phyloP scores from a whole-genome alignment of 2,113 vertebrate species.

The Cyprinodon tularosa region DNA sequence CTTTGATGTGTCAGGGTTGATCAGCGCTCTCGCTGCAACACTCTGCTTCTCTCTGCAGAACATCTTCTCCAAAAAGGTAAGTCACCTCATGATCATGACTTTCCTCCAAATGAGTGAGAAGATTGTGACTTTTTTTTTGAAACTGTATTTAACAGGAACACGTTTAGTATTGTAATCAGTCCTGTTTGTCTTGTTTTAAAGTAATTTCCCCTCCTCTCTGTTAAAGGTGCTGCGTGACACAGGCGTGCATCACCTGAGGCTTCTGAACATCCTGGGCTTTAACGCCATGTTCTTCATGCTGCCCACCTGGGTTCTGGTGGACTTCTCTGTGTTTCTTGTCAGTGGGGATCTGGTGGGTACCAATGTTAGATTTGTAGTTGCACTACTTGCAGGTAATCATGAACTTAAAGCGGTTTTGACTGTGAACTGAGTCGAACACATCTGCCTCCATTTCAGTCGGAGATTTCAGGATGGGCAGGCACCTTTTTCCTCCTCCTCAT shows the following conservation, averaged over 20 bases:
- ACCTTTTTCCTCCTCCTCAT: constrained; percentile 90
- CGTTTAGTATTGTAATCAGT: not conserved
- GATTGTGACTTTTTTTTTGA: too few relatives aligned
- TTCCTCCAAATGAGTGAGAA: not conserved
- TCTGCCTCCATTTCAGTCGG: constrained; percentile 72
- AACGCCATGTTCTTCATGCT: constrained; percentile 97
- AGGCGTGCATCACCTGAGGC: constrained; percentile 89
- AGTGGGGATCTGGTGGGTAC: constrained; percentile 90
- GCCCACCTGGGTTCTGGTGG: constrained; percentile 95
- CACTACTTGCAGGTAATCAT: too few relatives aligned
- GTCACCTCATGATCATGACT: not conserved
- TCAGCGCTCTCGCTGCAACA: constrained; percentile 95
- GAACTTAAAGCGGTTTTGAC: not conserved
- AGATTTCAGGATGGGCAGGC: constrained; percentile 84
- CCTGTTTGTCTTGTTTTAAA: too few relatives aligned
- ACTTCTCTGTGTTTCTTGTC: constrained; percentile 93
- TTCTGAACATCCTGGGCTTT: constrained; percentile 94
- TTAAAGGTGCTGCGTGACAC: constrained; percentile 92
- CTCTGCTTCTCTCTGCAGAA: constrained; percentile 98
- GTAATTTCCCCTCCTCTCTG: not conserved
- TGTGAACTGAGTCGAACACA: not conserved
- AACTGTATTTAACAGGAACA: not conserved
- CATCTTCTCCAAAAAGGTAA: constrained; percentile 99
- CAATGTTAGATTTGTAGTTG: too few relatives aligned
- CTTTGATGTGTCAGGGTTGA: constrained; percentile 92